Conservation (phyloP, 2,113 vertebrate genomes). For the Eira barbara region DNA sequence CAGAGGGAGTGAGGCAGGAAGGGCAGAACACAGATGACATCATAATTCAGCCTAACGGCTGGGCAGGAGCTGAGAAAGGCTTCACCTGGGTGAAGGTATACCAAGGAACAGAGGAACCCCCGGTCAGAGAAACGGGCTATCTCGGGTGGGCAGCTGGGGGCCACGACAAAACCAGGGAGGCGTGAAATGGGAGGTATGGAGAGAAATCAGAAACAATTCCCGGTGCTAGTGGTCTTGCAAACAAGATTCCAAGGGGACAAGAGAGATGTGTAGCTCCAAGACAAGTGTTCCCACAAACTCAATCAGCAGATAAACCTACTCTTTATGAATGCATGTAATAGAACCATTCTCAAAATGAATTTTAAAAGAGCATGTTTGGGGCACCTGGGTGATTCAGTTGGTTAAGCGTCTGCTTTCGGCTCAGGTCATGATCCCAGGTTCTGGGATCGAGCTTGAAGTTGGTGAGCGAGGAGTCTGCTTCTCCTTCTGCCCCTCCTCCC, state of each 20-base stretch:
- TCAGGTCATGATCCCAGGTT: neutral
- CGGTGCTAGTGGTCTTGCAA: neutral
- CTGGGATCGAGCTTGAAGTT: neutral
- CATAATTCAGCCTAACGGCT: neutral
- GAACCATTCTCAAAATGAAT: neutral
- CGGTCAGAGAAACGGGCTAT: neutral
- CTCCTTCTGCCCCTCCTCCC: neutral
- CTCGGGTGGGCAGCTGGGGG: too few relatives aligned
- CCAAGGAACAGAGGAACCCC: neutral
- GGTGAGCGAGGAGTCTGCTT: neutral
- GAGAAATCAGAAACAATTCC: neutral
- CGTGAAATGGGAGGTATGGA: neutral
- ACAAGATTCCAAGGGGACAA: neutral
- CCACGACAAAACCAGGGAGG: neutral
- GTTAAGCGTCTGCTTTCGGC: neutral
- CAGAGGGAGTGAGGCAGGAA: neutral
- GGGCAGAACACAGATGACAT: neutral
- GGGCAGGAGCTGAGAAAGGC: neutral
- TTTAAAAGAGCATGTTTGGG: neutral
- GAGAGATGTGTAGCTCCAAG: neutral
- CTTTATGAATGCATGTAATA: neutral
- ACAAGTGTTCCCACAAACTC: neutral
- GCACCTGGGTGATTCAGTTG: neutral
- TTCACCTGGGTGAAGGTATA: neutral
- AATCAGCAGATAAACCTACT: neutral